Evolutionary conservation across 2,888 invertebrate species (phyloP), one percentile per base, ranked within the genome.

Genomic region (Morpho deidamia): DNA sequence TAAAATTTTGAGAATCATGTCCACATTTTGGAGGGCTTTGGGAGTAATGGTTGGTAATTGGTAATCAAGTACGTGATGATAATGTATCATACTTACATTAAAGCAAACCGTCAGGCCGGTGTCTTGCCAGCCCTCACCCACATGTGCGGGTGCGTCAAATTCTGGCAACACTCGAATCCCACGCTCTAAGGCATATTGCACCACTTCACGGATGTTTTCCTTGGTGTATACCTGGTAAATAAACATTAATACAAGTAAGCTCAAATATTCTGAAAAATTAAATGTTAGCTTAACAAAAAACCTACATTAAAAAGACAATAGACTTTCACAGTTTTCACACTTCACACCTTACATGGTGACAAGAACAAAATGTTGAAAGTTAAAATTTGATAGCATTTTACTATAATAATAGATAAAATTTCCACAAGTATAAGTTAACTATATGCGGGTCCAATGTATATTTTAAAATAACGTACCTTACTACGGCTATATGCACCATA

Each of bases 131-230:
- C 96, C 96, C 75, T 95, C 95, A 43, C 96, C 96, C 10, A 96
- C 95, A 74, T 97, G 97, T 56, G 96, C 96, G 0, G 97, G 97
- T 51, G 96, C 96, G 78, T 97, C 97, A 70, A 97, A 95, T 86
- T 98, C 98, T 0, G 98, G 97, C 68, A 98, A 75, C 8, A 98
- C 94, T 40, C 96, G 91, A 51, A 98, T 93, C 0, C 98, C 98
- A 44, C 96, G 91, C 34, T 91, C 84, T 11, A 92, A 78, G 0
- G 93, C 96, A 69, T 92, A 95, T 43, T 93, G 90, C 1, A 96
- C 91, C 41, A 92, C 69, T 9, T 92, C 92, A 2, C 70, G 70
- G n/a, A 93, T 87, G 47, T 88, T 85, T 44, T 85, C 70, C 50
- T 88, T 85, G 0, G 89, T 91, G 73, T 94, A 94, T 1, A 93